These are phyloP conservation scores for Scleropages formosus DNA, from an alignment of 2,797 vertebrate genomes.

Conservation along the genomic window DNA sequence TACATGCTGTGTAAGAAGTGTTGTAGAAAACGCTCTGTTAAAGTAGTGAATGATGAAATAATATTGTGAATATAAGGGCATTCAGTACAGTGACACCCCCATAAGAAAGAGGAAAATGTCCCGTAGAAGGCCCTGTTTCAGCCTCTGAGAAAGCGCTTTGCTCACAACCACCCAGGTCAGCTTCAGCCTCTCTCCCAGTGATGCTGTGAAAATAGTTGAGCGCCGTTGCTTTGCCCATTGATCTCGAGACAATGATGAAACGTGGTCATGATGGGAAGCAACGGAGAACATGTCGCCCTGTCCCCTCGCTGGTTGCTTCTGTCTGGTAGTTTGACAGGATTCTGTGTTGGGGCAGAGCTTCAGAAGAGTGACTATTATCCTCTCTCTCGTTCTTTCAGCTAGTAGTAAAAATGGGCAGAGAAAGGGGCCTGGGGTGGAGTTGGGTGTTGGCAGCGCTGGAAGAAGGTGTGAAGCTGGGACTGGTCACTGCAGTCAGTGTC, in stretches of 20 bases:
- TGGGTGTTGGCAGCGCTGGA: constrained; percentile 11
- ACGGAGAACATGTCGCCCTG: constrained; percentile 52
- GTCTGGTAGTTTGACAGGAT: constrained; percentile 30
- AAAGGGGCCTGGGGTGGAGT: background rate
- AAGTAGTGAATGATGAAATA: constrained; percentile 13
- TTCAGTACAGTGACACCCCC: background rate
- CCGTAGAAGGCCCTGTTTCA: background rate
- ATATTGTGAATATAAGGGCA: background rate
- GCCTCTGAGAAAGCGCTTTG: background rate
- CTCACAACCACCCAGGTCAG: background rate
- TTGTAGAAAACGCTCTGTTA: background rate
- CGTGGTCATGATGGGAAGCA: constrained; percentile 47
- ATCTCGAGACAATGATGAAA: constrained; percentile 54
- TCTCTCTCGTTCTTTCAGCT: background rate
- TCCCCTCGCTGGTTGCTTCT: constrained; percentile 42
- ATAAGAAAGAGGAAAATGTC: no score
- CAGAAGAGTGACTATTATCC: background rate
- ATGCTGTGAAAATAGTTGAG: constrained; percentile 30
- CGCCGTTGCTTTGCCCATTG: constrained; percentile 50
- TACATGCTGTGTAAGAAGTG: background rate
- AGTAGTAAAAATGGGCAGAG: background rate
- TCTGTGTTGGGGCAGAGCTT: constrained; percentile 12
- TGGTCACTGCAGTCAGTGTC: no score
- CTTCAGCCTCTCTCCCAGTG: background rate
- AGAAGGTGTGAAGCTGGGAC: no score